Percentiles rank a stretch among this genome's conserved stretches.
These are phyloP conservation scores for Trachymyrmex cornetzi DNA, from an alignment of 1,140 invertebrate genomes.

Conservation along the genomic window DNA sequence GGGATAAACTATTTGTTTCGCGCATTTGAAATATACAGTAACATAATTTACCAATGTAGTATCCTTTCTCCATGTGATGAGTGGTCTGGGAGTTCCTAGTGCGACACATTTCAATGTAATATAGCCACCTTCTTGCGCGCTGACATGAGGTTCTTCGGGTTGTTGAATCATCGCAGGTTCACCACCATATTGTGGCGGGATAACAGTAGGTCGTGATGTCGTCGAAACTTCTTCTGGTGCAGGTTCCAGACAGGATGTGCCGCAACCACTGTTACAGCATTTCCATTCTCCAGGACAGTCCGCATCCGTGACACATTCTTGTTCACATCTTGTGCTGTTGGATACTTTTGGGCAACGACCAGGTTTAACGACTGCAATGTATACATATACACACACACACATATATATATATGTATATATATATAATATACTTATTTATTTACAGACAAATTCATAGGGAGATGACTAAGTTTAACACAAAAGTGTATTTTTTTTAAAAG, in stretches of 20 bases:
- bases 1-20: background rate
- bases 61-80: conserved; percentile 92
- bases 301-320: conserved; percentile 93
- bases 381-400: background rate
- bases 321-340: conserved; percentile 87
- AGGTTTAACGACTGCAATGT: conserved; percentile 89
- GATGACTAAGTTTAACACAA: background rate
- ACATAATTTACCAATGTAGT: conserved; percentile 88
- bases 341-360: conserved; percentile 91
- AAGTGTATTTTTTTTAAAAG: background rate
- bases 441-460: background rate
- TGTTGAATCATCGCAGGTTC: conserved; percentile 81
- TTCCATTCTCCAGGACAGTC: conserved; percentile 93
- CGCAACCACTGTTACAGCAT: conserved; percentile 94
- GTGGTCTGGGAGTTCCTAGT: conserved; percentile 91
- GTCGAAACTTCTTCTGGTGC: conserved; percentile 76
- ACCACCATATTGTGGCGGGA: conserved; percentile 80
- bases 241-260: conserved; percentile 90
- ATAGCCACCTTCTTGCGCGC: conserved; percentile 90
- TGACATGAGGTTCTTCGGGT: conserved; percentile 88
- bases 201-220: conserved; percentile 69
- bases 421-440: background rate
- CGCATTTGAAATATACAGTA: background rate
- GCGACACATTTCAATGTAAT: conserved; percentile 91
- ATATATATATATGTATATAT: background rate